Conservation (phyloP, 30 jellyfish, hydroid and myxozoan species). For the Hydractinia echinata region DNA sequence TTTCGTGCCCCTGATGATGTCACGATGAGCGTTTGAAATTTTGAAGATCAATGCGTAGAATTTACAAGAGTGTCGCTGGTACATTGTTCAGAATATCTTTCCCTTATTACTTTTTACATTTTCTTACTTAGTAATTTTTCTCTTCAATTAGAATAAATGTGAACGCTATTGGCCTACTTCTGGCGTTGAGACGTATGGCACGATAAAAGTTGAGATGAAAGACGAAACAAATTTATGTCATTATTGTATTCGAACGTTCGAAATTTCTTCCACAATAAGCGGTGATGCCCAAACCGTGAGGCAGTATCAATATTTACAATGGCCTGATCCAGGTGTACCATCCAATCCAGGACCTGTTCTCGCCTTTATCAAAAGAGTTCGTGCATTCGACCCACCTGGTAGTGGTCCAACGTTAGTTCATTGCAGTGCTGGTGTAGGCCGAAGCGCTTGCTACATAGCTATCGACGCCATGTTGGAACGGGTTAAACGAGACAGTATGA, state of each 20-base stretch:
- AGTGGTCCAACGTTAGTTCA: conserved; percentile 90
- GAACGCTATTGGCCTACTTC: conserved; percentile 94
- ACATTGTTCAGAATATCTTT: background rate
- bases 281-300: conserved; percentile 60
- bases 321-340: conserved; percentile 99
- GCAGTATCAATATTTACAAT: conserved; percentile 88
- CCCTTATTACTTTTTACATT: background rate
- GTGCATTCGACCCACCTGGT: conserved; percentile 53
- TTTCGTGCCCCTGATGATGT: too few species aligned
- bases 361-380: conserved; percentile 63
- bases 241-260: conserved; percentile 79
- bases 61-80: too few species aligned
- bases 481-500: conserved; percentile 38
- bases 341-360: conserved; percentile 73
- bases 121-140: background rate
- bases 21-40: too few species aligned
- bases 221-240: conserved; percentile 64
- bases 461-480: conserved; percentile 90
- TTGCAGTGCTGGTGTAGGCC: conserved; percentile 99
- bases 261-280: conserved; percentile 35
- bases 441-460: conserved; percentile 84
- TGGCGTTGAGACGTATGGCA: conserved; percentile 74
- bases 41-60: too few species aligned
- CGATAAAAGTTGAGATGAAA: conserved; percentile 47
- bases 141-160: conserved; percentile 61